phyloP scores from a whole-genome alignment of 1,140 invertebrate genomes.

The Psix sp. region DNA sequence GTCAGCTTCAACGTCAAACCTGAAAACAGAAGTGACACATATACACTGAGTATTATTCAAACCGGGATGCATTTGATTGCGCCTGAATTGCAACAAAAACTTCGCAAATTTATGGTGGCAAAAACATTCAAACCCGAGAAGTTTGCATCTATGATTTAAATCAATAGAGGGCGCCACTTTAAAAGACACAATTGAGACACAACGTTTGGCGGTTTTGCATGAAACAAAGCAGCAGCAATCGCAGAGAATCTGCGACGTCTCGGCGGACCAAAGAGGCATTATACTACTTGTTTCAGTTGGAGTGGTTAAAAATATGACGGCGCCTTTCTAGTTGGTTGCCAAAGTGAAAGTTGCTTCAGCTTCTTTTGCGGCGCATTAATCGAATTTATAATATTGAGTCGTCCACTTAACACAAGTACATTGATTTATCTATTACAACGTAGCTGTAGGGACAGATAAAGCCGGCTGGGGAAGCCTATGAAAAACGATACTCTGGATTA shows the following conservation, averaged over 20 bases:
- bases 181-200: too few relatives aligned
- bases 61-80: too few relatives aligned
- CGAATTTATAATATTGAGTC: slow-evolving; percentile 11
- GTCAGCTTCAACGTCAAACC: slow-evolving; percentile 59
- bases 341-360: background rate
- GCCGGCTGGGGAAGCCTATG: background rate
- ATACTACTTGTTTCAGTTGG: slow-evolving; percentile 4
- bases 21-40: slow-evolving; percentile 33
- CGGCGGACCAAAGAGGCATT: slow-evolving; percentile 1
- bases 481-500: slow-evolving; percentile 4
- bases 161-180: too few relatives aligned
- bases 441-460: background rate
- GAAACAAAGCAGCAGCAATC: too few relatives aligned
- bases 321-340: too few relatives aligned
- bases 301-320: background rate
- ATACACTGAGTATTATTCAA: background rate
- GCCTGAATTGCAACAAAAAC: too few relatives aligned
- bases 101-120: too few relatives aligned
- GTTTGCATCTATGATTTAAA: too few relatives aligned
- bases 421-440: slow-evolving; percentile 1
- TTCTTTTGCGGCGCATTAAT: slow-evolving; percentile 13
- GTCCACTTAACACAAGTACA: background rate
- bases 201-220: too few relatives aligned
- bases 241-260: too few relatives aligned
- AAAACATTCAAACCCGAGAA: too few relatives aligned